Percentiles rank a stretch among this genome's conserved stretches.
phyloP scores from a whole-genome alignment of 2,797 vertebrate genomes.

The Australoheros facetus region DNA sequence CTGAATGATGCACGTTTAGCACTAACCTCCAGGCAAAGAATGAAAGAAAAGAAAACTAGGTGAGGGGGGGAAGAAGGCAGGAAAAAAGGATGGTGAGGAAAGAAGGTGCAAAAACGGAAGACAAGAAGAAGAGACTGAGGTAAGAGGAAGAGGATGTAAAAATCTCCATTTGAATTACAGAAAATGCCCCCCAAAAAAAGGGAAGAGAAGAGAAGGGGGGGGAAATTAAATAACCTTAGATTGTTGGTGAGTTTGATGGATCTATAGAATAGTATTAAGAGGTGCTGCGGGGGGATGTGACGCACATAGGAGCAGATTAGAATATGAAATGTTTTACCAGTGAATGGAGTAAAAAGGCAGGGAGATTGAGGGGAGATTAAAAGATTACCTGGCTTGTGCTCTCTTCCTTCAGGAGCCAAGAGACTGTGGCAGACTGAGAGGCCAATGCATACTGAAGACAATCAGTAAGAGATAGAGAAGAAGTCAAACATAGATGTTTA shows the following conservation, averaged over 20 bases:
- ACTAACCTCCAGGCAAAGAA: slow-evolving; percentile 86
- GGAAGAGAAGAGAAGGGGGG: not conserved
- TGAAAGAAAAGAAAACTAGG: slow-evolving; percentile 66
- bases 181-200: slow-evolving; percentile 24
- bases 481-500: slow-evolving; percentile 26
- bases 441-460: slow-evolving; percentile 51
- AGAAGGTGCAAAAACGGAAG: slow-evolving; percentile 46
- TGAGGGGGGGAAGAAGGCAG: not conserved
- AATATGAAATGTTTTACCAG: slow-evolving; percentile 81
- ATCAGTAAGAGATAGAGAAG: slow-evolving; percentile 46
- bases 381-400: slow-evolving; percentile 78
- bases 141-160: slow-evolving; percentile 58
- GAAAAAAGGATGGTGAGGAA: slow-evolving; percentile 25
- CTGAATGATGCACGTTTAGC: slow-evolving; percentile 90
- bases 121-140: slow-evolving; percentile 39
- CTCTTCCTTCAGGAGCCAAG: slow-evolving; percentile 70
- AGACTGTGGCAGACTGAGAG: slow-evolving; percentile 53
- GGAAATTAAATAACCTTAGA: slow-evolving; percentile 79
- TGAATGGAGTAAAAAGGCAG: slow-evolving; percentile 69
- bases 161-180: slow-evolving; percentile 68
- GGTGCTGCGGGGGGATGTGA: slow-evolving; percentile 57
- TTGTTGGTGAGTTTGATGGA: slow-evolving; percentile 79
- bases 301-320: slow-evolving; percentile 63
- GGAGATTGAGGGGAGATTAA: slow-evolving; percentile 79
- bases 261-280: slow-evolving; percentile 70